A percentile compares a stretch with the other conserved stretches of the same genome.
These are phyloP conservation scores for Yponomeuta sedellus DNA, from an alignment of 2,888 invertebrate genomes.

Conservation along the genomic window DNA sequence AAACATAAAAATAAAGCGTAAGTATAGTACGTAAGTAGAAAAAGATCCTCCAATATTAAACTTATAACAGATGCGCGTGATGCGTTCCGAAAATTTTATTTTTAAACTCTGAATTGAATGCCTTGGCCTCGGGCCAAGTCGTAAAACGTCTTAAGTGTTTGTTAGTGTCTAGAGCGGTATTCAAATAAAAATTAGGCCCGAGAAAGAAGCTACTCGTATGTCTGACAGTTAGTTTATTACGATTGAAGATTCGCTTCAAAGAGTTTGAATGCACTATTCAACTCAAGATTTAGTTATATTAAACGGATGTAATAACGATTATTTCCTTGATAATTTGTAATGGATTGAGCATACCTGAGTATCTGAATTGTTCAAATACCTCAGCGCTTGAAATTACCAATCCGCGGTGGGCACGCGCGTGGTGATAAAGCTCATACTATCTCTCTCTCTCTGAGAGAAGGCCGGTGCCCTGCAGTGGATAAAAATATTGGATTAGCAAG, in stretches of 20 bases:
- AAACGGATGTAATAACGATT: no score
- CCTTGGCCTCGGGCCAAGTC: constrained; percentile 4
- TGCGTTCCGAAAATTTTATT: not conserved
- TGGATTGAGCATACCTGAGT: no score
- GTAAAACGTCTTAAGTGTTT: constrained; percentile 5
- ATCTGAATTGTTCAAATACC: no score
- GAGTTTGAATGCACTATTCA: not conserved
- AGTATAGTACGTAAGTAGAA: no score
- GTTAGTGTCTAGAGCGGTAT: constrained; percentile 12
- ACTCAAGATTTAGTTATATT: no score
- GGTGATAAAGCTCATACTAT: no score
- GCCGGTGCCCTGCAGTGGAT: no score
- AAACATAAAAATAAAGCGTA: not conserved
- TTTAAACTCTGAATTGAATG: constrained; percentile 12
- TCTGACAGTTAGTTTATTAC: not conserved
- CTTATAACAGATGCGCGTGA: not conserved
- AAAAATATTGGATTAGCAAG: no score
- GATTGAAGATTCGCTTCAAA: not conserved
- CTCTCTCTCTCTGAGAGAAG: no score
- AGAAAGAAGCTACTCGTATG: not conserved
- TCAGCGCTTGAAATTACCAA: no score
- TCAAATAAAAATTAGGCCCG: constrained; percentile 9
- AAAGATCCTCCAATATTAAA: not conserved
- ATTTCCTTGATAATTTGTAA: no score
- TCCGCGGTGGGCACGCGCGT: no score